These are phyloP conservation scores for Micrasema minimum DNA, from an alignment of 1,140 invertebrate species.

Conservation along the genomic window DNA sequence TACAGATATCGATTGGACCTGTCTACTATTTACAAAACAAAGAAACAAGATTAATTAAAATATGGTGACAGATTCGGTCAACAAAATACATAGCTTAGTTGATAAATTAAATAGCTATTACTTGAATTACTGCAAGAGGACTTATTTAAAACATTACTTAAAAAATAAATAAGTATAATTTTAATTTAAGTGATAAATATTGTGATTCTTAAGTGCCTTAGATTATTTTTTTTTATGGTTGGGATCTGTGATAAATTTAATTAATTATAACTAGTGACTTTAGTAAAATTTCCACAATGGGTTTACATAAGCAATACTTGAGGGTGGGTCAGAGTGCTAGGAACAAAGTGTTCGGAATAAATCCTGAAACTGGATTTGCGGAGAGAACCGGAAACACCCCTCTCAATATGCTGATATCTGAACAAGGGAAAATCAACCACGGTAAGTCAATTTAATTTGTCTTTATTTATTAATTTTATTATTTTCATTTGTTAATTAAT, in stretches of 20 bases:
- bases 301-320: constrained; percentile 78
- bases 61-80: too few species aligned
- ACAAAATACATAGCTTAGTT: too few species aligned
- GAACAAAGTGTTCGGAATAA: constrained; percentile 75
- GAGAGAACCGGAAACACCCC: constrained; percentile 70
- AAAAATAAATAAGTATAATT: too few species aligned
- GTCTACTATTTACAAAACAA: too few species aligned
- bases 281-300: constrained; percentile 61
- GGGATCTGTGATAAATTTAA: constrained; percentile 23
- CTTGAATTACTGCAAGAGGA: too few species aligned
- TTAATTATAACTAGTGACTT: neutral
- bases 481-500: neutral
- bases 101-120: too few species aligned
- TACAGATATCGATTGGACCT: too few species aligned
- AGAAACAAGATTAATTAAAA: too few species aligned
- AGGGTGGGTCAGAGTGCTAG: constrained; percentile 76
- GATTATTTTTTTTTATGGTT: neutral
- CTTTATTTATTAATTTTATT: neutral
- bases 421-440: constrained; percentile 77
- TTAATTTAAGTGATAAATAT: too few species aligned
- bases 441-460: constrained; percentile 69
- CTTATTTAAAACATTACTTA: too few species aligned
- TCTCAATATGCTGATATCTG: constrained; percentile 79
- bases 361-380: constrained; percentile 57
- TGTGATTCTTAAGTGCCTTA: constrained; percentile 31